Evolutionary conservation across 2,113 vertebrate species (phyloP).

Genomic region (Vicugna pacos): DNA sequence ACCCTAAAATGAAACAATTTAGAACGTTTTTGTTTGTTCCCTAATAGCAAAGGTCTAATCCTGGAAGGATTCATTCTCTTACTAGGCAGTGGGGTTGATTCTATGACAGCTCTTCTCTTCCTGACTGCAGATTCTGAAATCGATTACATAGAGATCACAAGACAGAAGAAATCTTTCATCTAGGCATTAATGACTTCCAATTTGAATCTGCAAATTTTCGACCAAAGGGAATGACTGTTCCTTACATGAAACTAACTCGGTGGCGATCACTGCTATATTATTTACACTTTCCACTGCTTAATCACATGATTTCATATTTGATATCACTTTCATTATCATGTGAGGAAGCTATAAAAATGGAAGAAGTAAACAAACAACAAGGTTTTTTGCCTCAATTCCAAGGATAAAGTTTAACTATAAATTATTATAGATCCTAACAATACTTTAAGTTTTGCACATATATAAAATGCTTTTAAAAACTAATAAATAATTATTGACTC

Average conservation of each 20-base stretch:
- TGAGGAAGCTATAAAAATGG: too few relatives aligned
- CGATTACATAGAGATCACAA: neutral
- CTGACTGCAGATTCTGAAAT: neutral
- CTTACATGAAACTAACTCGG: too few relatives aligned
- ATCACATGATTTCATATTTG: too few relatives aligned
- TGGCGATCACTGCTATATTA: too few relatives aligned
- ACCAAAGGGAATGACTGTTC: neutral
- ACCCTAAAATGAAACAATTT: conserved; percentile 15
- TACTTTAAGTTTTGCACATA: neutral
- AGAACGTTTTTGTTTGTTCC: neutral
- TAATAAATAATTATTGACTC: conserved; percentile 19
- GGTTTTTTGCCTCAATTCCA: too few relatives aligned
- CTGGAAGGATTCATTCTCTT: neutral
- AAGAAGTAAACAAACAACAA: too few relatives aligned
- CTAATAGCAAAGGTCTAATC: neutral
- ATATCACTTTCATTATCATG: too few relatives aligned
- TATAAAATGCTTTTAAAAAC: neutral
- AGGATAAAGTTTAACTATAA: neutral
- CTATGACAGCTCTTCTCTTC: neutral
- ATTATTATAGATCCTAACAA: conserved; percentile 2
- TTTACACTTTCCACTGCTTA: too few relatives aligned
- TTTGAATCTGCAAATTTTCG: neutral
- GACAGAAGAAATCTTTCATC: neutral
- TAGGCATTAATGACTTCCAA: neutral
- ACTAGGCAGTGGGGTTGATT: neutral